These are phyloP conservation scores for Actinia equina DNA, from an alignment of 64 coral and sea anemone species.

Conservation along the genomic window DNA sequence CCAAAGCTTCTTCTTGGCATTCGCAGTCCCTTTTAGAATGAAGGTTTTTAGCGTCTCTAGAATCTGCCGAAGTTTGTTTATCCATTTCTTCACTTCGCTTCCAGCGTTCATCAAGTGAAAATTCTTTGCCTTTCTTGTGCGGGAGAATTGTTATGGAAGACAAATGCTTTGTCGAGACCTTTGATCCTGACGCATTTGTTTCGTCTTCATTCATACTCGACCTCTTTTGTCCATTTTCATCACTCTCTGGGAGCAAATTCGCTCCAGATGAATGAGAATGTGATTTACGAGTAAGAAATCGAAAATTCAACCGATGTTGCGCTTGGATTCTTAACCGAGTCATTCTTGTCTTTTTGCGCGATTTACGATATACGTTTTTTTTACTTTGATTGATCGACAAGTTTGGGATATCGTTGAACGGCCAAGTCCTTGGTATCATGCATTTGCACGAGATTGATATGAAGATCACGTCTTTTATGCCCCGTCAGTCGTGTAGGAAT, in stretches of 20 bases:
- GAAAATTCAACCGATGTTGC: background rate
- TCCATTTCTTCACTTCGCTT: background rate
- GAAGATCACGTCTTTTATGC: background rate
- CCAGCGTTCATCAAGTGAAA: background rate
- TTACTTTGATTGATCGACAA: background rate
- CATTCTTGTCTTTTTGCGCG: background rate
- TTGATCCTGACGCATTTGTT: background rate
- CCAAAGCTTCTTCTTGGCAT: background rate
- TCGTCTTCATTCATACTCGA: background rate
- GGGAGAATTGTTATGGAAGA: background rate
- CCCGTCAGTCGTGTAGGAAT: background rate
- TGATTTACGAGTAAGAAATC: background rate
- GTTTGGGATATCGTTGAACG: background rate
- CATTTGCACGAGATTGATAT: background rate
- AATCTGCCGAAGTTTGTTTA: background rate
- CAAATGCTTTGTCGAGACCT: background rate
- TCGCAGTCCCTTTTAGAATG: background rate
- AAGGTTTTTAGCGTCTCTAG: background rate
- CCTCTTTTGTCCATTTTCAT: background rate
- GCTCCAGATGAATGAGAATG: constrained; percentile 2
- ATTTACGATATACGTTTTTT: background rate
- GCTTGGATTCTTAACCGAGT: background rate
- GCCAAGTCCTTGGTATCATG: background rate
- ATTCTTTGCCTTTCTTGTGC: background rate
- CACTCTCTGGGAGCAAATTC: background rate